Evolutionary conservation across 2,888 invertebrate genomes (phyloP).

Genomic region (Trachelus tabidus): DNA sequence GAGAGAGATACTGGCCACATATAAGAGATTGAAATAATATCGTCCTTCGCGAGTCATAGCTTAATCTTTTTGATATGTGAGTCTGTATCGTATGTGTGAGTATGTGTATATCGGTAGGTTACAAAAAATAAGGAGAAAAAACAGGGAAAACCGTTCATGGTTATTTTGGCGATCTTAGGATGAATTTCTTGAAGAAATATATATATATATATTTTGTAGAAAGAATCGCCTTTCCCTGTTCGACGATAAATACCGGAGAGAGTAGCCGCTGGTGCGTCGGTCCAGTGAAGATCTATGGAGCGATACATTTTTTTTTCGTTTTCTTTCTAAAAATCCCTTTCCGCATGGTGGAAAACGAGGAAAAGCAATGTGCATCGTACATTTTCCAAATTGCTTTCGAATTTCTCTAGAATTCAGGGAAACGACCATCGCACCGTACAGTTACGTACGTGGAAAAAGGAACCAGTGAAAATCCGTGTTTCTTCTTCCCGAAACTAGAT

Average conservation of each 20-base stretch:
- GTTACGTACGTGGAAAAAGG: background rate
- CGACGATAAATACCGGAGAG: background rate
- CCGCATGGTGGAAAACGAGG: background rate
- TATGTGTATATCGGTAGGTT: background rate
- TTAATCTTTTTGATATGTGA: background rate
- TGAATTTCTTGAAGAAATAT: background rate
- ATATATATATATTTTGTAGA: background rate
- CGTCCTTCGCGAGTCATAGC: background rate
- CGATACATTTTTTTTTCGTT: background rate
- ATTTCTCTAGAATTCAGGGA: background rate
- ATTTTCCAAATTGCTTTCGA: background rate
- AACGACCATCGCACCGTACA: background rate
- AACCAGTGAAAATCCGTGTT: background rate
- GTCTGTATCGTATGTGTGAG: too few species aligned
- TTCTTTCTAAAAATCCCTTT: background rate
- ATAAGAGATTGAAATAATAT: background rate
- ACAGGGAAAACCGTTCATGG: background rate
- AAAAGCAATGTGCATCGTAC: background rate
- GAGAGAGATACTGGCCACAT: background rate
- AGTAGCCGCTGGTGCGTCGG: background rate
- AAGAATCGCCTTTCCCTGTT: background rate
- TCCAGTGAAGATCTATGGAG: background rate
- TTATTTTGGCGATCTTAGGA: background rate
- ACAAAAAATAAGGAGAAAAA: background rate
- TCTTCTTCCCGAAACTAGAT: constrained; percentile 1